Conservation (phyloP, 1,140 invertebrate species). For the Dysdera silvatica region DNA sequence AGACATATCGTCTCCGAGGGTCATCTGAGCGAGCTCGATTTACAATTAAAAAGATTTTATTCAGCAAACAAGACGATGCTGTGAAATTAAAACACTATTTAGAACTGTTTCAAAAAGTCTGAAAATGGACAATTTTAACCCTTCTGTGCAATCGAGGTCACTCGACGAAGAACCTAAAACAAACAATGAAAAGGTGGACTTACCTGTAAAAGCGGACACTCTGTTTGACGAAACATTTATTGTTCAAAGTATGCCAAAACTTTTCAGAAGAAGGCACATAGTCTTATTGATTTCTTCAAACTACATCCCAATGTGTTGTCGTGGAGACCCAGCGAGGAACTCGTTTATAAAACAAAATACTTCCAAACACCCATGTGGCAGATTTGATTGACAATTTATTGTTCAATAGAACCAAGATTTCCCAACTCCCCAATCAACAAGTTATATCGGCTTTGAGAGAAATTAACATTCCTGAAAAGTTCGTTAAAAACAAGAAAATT, state of each 20-base stretch:
- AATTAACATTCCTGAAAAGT: background rate
- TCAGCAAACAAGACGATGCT: background rate
- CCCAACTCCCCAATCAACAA: background rate
- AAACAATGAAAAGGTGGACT: background rate
- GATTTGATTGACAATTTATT: background rate
- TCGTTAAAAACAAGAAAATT: background rate
- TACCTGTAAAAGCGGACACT: no score
- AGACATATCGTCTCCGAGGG: background rate
- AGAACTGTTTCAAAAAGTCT: slow-evolving; percentile 4
- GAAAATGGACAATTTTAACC: background rate
- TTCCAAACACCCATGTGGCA: background rate
- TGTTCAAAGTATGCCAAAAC: no score
- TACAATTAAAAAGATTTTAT: background rate
- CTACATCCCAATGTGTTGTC: background rate
- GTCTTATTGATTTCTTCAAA: background rate
- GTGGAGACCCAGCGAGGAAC: background rate
- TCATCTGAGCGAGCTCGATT: background rate
- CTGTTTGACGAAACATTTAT: no score
- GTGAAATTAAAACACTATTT: background rate
- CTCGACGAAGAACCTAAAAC: background rate
- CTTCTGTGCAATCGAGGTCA: background rate
- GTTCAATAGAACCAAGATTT: background rate
- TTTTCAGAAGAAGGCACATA: background rate
- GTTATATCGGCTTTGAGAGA: background rate
- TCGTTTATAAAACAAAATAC: background rate